Evolutionary conservation across 2,888 invertebrate species (phyloP).

Genomic region (Sinelater perroti): DNA sequence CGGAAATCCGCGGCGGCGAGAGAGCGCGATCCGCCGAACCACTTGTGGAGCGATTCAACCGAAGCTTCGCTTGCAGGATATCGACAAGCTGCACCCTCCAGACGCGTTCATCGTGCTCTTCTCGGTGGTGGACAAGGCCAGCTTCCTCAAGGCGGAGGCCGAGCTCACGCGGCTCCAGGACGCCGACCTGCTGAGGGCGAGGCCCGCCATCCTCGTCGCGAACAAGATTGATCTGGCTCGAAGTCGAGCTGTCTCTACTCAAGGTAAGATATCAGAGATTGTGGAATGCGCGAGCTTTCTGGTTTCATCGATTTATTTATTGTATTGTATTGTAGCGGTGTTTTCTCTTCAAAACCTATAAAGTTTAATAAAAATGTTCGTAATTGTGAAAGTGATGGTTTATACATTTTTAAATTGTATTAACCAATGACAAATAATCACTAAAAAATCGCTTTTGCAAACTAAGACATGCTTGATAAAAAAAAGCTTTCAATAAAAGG

Average conservation of each 20-base stretch:
- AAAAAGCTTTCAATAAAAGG: too few species aligned
- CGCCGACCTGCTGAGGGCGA: conserved; percentile 76
- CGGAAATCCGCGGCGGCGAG: not conserved
- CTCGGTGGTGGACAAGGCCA: conserved; percentile 90
- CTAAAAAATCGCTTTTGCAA: too few species aligned
- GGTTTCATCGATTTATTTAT: too few species aligned
- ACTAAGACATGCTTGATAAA: too few species aligned
- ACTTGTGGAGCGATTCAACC: conserved; percentile 18
- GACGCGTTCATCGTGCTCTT: conserved; percentile 91
- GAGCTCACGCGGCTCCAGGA: conserved; percentile 81
- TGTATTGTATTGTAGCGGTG: too few species aligned
- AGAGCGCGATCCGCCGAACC: conserved; percentile 4
- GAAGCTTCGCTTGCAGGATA: conserved; percentile 67
- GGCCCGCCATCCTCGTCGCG: conserved; percentile 87
- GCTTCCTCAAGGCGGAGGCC: conserved; percentile 84
- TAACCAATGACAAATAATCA: too few species aligned
- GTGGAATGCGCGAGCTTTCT: too few species aligned
- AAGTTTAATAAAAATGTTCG: too few species aligned
- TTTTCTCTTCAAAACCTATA: too few species aligned
- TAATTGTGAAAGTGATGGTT: too few species aligned
- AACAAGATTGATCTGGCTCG: conserved; percentile 95
- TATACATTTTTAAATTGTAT: too few species aligned
- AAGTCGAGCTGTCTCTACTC: conserved; percentile 86
- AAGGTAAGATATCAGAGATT: conserved; percentile 84
- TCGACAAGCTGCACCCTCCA: conserved; percentile 74